These are phyloP conservation scores for Pardosa pseudoannulata DNA, from an alignment of 2,888 invertebrate genomes.

Conservation along the genomic window DNA sequence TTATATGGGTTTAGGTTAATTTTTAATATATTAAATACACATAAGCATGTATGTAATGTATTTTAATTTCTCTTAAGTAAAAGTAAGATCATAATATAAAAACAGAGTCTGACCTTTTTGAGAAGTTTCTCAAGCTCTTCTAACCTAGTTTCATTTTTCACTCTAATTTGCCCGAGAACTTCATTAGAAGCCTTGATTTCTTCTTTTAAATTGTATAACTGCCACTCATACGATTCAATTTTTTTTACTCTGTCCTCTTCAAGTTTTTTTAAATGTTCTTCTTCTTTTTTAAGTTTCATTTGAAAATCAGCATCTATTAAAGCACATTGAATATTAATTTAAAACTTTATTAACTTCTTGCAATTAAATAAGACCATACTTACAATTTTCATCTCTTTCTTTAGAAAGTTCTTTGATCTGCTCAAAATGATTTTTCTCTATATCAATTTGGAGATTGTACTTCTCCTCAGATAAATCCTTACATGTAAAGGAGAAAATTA, in stretches of 20 bases:
- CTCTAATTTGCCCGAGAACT: not conserved
- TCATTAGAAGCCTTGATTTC: not conserved
- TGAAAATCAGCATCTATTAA: conserved; percentile 2
- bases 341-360: no score
- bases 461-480: conserved; percentile 4
- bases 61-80: no score
- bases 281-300: not conserved
- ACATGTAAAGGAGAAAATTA: no score
- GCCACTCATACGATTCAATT: not conserved
- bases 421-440: not conserved
- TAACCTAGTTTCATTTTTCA: not conserved
- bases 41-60: no score
- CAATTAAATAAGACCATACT: no score
- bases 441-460: not conserved
- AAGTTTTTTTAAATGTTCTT: not conserved
- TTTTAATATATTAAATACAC: no score
- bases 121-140: not conserved
- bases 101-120: not conserved
- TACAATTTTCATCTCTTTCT: conserved; percentile 16
- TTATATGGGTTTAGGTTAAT: no score
- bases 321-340: not conserved
- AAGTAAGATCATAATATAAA: no score
- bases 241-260: not conserved
- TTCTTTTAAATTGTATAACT: not conserved
- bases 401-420: not conserved